Evolutionary conservation across 2,888 invertebrate genomes (phyloP).

Genomic region (Tinea pellionella): DNA sequence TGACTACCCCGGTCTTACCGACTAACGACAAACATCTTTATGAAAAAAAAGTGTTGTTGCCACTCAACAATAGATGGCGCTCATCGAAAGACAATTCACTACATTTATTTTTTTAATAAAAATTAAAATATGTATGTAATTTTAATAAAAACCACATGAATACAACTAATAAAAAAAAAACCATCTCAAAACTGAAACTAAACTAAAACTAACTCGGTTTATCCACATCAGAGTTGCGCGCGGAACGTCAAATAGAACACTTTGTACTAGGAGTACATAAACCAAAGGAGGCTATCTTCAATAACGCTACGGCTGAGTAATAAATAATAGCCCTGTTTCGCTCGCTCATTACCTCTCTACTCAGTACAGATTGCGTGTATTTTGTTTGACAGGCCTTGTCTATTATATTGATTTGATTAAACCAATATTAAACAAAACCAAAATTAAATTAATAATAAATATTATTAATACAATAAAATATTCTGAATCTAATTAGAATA

Average conservation of each 20-base stretch:
- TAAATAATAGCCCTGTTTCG: not conserved
- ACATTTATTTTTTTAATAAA: not conserved
- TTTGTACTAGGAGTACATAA: slow-evolving; percentile 48
- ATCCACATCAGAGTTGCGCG: not conserved
- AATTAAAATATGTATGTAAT: not conserved
- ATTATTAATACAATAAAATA: too few species aligned
- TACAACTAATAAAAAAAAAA: not conserved
- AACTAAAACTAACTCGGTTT: not conserved
- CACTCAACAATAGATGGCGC: slow-evolving; percentile 56
- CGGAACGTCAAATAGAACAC: slow-evolving; percentile 67
- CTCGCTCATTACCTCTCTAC: not conserved
- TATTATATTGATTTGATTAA: not conserved
- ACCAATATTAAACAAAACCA: not conserved
- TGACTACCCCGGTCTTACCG: too few species aligned
- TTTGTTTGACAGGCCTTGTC: not conserved
- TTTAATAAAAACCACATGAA: not conserved
- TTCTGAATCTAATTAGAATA: too few species aligned
- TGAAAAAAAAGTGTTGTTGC: slow-evolving; percentile 21
- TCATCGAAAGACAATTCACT: slow-evolving; percentile 13
- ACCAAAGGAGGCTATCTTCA: slow-evolving; percentile 25
- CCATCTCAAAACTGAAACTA: not conserved
- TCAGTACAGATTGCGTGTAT: not conserved
- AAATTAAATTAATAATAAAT: too few species aligned
- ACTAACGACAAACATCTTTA: too few species aligned
- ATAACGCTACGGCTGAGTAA: not conserved